Conservation (phyloP, 2,113 vertebrate species). For the Theristicus caerulescens region DNA sequence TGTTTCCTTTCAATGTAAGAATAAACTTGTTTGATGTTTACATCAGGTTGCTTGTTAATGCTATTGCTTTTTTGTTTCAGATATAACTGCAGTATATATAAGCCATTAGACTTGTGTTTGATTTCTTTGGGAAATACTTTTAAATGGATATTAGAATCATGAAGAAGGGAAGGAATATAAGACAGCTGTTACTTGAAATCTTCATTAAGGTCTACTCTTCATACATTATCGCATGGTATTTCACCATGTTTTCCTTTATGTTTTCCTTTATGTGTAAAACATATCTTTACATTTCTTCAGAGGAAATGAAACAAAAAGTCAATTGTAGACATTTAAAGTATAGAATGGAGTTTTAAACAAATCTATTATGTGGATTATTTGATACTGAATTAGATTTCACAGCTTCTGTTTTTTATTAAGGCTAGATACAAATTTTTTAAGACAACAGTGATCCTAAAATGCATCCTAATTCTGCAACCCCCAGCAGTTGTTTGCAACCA, state of each 20-base stretch:
- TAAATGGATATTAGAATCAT: neutral
- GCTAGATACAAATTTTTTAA: neutral
- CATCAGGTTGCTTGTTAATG: neutral
- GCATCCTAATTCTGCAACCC: neutral
- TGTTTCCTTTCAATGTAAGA: neutral
- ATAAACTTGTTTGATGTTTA: neutral
- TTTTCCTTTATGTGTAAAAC: neutral
- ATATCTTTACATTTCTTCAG: neutral
- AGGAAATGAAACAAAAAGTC: neutral
- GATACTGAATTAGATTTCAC: neutral
- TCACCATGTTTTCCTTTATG: neutral
- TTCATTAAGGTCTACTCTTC: neutral
- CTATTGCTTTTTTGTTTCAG: neutral
- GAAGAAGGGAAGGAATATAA: neutral
- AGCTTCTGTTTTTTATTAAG: neutral
- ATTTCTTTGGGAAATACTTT: neutral
- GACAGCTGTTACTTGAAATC: neutral
- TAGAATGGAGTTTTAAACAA: neutral
- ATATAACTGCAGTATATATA: neutral
- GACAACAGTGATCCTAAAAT: neutral
- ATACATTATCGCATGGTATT: neutral
- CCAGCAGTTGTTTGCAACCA: neutral
- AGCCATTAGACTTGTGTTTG: neutral
- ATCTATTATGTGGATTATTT: neutral
- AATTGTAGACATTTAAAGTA: neutral